phyloP scores from a whole-genome alignment of 2,797 vertebrate genomes.

The Acanthornis magna region DNA sequence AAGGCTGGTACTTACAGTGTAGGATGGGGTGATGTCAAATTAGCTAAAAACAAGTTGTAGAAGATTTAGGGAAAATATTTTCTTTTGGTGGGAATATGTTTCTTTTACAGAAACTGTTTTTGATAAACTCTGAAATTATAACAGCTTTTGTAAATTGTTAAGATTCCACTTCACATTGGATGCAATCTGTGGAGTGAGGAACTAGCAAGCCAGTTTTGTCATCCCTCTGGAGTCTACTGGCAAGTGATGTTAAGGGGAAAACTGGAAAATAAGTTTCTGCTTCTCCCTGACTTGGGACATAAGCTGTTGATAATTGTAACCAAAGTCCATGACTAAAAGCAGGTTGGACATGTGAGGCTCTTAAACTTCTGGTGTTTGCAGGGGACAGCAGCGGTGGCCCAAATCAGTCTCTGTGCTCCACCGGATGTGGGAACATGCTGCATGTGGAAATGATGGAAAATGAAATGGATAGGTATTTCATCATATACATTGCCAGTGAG shows the following conservation, averaged over 20 bases:
- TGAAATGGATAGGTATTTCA: background rate
- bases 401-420: background rate
- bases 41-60: background rate
- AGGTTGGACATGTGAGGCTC: background rate
- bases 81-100: background rate
- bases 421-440: background rate
- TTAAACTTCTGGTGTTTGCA: background rate
- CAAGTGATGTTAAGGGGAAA: background rate
- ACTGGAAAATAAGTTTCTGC: background rate
- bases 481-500: background rate
- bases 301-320: background rate
- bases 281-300: background rate
- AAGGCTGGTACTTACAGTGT: background rate
- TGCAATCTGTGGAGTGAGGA: background rate
- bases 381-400: background rate
- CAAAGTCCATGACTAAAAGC: background rate
- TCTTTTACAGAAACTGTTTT: background rate
- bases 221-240: background rate
- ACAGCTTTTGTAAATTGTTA: background rate
- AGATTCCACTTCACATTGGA: background rate
- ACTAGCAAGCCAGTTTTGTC: background rate
- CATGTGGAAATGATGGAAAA: background rate
- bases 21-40: background rate
- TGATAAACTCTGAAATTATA: background rate
- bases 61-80: background rate